Conservation (phyloP, 2,888 invertebrate species). For the Trichogramma dendrolimi region DNA sequence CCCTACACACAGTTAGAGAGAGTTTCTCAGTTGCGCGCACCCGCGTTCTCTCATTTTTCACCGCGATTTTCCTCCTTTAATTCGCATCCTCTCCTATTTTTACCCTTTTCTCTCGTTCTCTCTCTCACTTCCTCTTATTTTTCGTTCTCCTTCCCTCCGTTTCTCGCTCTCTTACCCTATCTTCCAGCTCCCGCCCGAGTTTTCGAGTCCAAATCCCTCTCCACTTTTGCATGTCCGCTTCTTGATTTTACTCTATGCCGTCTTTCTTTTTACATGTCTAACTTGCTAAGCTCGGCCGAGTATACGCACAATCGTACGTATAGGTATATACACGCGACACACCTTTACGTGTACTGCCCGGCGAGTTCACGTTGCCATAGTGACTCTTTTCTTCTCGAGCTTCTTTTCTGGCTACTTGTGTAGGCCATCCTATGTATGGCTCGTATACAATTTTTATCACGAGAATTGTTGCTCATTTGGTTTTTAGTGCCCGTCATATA, state of each 20-base stretch:
- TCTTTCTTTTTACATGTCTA: too few species aligned
- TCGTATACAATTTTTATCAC: too few species aligned
- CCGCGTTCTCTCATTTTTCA: constrained; percentile 23
- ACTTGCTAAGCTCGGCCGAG: too few species aligned
- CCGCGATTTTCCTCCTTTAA: constrained; percentile 28
- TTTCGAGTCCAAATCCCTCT: not conserved
- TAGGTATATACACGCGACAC: too few species aligned
- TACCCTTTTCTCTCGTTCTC: constrained; percentile 13
- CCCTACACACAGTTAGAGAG: not conserved
- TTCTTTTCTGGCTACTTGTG: too few species aligned
- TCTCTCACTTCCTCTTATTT: constrained; percentile 14
- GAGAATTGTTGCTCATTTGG: too few species aligned
- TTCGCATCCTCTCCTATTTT: constrained; percentile 27
- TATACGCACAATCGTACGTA: too few species aligned
- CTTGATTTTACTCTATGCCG: not conserved
- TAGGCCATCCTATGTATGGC: too few species aligned
- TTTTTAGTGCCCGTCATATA: too few species aligned
- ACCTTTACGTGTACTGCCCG: too few species aligned
- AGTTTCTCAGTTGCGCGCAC: not conserved
- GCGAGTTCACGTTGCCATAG: too few species aligned
- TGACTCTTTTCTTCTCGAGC: too few species aligned
- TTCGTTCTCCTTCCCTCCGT: constrained; percentile 8
- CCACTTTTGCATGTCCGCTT: not conserved
- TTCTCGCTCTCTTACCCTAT: constrained; percentile 12
- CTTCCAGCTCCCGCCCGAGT: not conserved